A percentile compares a stretch with the other conserved stretches of the same genome.
phyloP scores from a whole-genome alignment of 2,797 vertebrate genomes.

The Eupleurogrammus muticus region DNA sequence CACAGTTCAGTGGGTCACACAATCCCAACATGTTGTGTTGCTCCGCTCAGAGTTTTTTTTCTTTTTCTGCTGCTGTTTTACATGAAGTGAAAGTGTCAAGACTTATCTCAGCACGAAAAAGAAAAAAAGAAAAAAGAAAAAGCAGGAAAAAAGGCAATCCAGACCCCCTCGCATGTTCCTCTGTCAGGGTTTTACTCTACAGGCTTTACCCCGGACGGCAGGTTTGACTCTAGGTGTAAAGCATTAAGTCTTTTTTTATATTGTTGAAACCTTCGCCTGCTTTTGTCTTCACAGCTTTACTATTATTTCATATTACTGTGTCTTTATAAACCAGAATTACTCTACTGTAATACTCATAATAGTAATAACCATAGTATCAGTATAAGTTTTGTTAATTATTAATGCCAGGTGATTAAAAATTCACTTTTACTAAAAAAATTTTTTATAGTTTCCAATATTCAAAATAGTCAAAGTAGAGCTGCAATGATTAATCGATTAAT shows the following conservation, averaged over 20 bases:
- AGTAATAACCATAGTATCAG: neutral
- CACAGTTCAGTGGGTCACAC: constrained; percentile 63
- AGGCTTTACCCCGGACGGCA: constrained; percentile 13
- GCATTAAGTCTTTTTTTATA: constrained; percentile 35
- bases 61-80: constrained; percentile 2
- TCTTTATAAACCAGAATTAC: neutral
- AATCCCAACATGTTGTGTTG: constrained; percentile 11
- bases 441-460: neutral
- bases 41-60: neutral
- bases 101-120: neutral
- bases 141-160: constrained; percentile 33
- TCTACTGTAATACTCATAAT: neutral
- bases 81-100: constrained; percentile 23
- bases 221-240: constrained; percentile 64
- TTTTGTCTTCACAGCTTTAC: constrained; percentile 3
- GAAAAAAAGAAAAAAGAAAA: neutral
- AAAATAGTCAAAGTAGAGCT: neutral
- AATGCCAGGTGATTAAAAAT: neutral
- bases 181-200: constrained; percentile 38
- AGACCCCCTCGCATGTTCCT: constrained; percentile 30
- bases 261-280: constrained; percentile 34
- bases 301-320: neutral
- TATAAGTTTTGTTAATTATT: too few relatives aligned
- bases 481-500: too few relatives aligned
- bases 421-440: neutral